Percentiles rank a stretch among this genome's conserved stretches.
Evolutionary conservation across 1,140 invertebrate species (phyloP).

Genomic region (Cotesia chilonis): DNA sequence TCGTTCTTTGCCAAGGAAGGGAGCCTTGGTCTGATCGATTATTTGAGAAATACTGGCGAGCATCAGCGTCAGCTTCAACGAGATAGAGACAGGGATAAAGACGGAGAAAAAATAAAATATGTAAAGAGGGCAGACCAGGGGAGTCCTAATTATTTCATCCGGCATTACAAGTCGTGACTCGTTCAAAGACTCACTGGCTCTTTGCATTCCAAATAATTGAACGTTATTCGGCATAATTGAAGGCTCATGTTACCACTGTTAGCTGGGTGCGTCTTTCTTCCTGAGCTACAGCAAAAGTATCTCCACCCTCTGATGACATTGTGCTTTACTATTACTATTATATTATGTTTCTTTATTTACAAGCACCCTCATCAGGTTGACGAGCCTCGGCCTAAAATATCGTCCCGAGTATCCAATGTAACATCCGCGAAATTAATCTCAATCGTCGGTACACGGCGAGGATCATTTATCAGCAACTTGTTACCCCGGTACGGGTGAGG

Average conservation of each 20-base stretch:
- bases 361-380: not conserved
- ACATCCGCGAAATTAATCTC: slow-evolving; percentile 54
- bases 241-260: slow-evolving; percentile 31
- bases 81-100: not conserved
- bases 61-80: not conserved
- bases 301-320: slow-evolving; percentile 6
- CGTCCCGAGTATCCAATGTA: slow-evolving; percentile 31
- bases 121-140: slow-evolving; percentile 28
- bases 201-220: slow-evolving; percentile 31
- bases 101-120: slow-evolving; percentile 20
- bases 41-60: slow-evolving; percentile 16
- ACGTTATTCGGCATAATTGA: slow-evolving; percentile 43
- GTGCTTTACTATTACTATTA: slow-evolving; percentile 4
- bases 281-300: not conserved
- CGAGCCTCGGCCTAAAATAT: slow-evolving; percentile 26
- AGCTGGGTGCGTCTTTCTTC: slow-evolving; percentile 19
- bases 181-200: slow-evolving; percentile 17
- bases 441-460: slow-evolving; percentile 44
- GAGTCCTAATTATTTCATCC: slow-evolving; percentile 34
- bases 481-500: slow-evolving; percentile 23
- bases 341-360: slow-evolving; percentile 10
- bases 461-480: slow-evolving; percentile 54
- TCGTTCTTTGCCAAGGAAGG: slow-evolving; percentile 12
- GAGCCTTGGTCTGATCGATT: slow-evolving; percentile 28
- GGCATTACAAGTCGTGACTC: slow-evolving; percentile 34